Evolutionary conservation across 2,113 vertebrate genomes (phyloP).

Genomic region (Calyptomena viridis): DNA sequence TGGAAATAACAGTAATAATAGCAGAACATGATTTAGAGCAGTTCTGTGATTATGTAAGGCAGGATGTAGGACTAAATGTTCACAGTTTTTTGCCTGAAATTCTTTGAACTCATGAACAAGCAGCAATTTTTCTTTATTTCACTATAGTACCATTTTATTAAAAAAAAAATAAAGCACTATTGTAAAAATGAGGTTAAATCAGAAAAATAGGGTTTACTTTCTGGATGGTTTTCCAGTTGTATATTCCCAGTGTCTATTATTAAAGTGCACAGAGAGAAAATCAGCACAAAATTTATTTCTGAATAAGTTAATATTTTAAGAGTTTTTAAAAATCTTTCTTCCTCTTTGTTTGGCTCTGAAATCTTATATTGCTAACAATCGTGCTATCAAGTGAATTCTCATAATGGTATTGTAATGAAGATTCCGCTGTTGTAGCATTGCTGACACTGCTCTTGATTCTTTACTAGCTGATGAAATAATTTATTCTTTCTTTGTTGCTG

Average conservation of each 20-base stretch:
- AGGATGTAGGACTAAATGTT: neutral
- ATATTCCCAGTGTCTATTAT: neutral
- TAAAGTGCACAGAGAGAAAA: neutral
- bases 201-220: neutral
- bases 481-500: constrained; percentile 1
- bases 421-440: neutral
- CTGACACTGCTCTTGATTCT: neutral
- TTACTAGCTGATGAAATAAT: neutral
- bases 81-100: neutral
- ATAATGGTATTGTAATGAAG: neutral
- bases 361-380: neutral
- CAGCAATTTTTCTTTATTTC: neutral
- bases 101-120: neutral
- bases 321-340: neutral
- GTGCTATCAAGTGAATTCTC: neutral
- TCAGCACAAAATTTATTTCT: neutral
- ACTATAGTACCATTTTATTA: neutral
- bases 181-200: neutral
- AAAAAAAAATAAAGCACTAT: neutral
- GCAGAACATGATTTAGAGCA: neutral
- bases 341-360: neutral
- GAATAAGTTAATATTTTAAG: neutral
- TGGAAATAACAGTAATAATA: neutral
- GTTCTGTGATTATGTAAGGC: neutral
- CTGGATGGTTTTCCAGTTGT: neutral